These are phyloP conservation scores for Heterotis niloticus DNA, from an alignment of 2,113 vertebrate genomes.

Conservation along the genomic window DNA sequence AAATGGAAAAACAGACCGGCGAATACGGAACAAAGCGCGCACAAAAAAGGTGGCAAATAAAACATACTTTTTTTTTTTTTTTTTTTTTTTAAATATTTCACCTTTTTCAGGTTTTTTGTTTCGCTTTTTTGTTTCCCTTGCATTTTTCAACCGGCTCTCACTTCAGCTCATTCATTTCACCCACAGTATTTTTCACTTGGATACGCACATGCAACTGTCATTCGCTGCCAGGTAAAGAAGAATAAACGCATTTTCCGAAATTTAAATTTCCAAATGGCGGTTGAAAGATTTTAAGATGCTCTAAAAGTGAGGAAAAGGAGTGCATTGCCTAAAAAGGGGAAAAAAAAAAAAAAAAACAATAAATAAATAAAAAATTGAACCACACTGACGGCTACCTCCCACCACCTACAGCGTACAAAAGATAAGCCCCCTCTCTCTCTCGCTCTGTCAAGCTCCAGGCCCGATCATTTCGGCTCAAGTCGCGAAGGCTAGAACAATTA, in stretches of 20 bases:
- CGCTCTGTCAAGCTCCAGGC: constrained; percentile 52
- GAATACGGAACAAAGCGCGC: not conserved
- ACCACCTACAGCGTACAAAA: constrained; percentile 20
- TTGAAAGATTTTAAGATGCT: not conserved
- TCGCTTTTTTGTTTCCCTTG: too few species aligned
- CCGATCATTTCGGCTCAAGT: constrained; percentile 61
- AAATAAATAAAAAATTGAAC: too few species aligned
- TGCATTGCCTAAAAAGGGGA: not conserved
- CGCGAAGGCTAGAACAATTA: constrained; percentile 63
- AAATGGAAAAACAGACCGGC: not conserved
- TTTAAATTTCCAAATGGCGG: not conserved
- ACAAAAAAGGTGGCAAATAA: not conserved
- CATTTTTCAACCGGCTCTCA: too few species aligned
- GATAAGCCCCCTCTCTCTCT: not conserved
- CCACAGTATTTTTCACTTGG: not conserved
- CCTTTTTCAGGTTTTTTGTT: not conserved
- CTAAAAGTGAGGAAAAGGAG: not conserved
- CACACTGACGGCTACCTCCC: not conserved
- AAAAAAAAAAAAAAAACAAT: not conserved
- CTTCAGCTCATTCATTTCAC: not conserved
- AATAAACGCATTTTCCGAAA: not conserved
- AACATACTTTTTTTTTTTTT: not conserved
- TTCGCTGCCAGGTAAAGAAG: not conserved
- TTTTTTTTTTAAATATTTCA: too few species aligned
- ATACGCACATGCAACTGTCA: not conserved